Conservation (phyloP, 2,888 invertebrate genomes). For the Ametastegia equiseti region DNA sequence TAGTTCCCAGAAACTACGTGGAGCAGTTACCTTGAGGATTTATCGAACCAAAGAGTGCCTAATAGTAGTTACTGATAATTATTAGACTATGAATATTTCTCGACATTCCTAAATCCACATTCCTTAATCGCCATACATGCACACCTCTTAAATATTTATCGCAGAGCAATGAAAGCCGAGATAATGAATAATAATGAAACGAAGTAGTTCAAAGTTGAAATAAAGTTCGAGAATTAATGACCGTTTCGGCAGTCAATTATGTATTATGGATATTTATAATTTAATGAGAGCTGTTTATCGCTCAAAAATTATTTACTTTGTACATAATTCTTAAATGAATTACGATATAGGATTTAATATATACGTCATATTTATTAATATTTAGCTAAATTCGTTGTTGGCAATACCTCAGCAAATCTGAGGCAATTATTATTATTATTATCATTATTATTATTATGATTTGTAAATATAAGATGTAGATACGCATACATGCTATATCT, state of each 20-base stretch:
- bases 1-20: constrained; percentile 98
- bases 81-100: constrained; percentile 43
- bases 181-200: background rate
- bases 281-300: constrained; percentile 23
- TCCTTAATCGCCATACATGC: constrained; percentile 19
- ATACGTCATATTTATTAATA: constrained; percentile 43
- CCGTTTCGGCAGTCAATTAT: constrained; percentile 35
- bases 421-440: no score
- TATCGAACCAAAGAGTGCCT: constrained; percentile 66
- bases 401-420: no score
- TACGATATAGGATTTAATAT: constrained; percentile 32
- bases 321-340: constrained; percentile 34
- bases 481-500: background rate
- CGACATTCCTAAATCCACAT: constrained; percentile 52
- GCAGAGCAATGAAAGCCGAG: constrained; percentile 1
- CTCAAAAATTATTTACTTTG: constrained; percentile 40
- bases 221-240: constrained; percentile 26
- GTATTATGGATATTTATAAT: constrained; percentile 7
- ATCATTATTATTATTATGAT: no score
- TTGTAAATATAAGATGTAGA: constrained; percentile 38
- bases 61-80: constrained; percentile 43
- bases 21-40: constrained; percentile 86
- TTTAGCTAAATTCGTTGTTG: no score
- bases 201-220: constrained; percentile 32
- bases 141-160: constrained; percentile 2